Base-by-base conservation (phyloP, 1,140 invertebrate species). In the Ceratina australensis region DNA sequence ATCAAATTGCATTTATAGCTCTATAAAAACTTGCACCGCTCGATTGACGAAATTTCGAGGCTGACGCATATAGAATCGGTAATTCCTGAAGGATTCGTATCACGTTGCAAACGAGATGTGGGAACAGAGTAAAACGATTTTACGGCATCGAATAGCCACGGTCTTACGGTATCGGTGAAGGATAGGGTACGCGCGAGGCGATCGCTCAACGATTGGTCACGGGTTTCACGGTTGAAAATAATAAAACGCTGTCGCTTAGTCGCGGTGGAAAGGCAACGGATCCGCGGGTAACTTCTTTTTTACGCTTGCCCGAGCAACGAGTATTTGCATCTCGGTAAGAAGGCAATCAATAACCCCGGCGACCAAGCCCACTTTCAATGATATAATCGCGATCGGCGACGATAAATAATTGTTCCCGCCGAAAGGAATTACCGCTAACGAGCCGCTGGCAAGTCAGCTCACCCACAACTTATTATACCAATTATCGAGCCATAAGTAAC, bases 401-500 rank as follows among this genome's bases (percentile, higher is more conserved):
- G 67, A 78, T 78, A 78, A 78, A 78, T 78, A 78, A 78, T 78
- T 52, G 68, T 57, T 18, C 28, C 68, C 76, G 76, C 69, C 76
- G 60, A 78, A 78, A 78, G 68, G 69, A 78, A 72, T 78, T 78
- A 78, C 69, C 49, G 18, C 68, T 72, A 78, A 78, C 76, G 68
- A 78, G 59, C 76, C 69, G 69, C 59, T 56, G 59, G 68, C 68
- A 24, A 49, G 22, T 10, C 60, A 54, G 57, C 57, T 77, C 74
- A 61, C 74, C 74, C 74, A 18, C 74, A 77, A 77, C 74, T 77
- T 77, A 72, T 78, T 78, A 72, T 72, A 78, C 76, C 76, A 78
- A 78, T 78, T 78, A 78, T 72, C 76, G 60, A 65, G 60, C 67
- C 67, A 77, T 77, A 77, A 77, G 74, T 77, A 77, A 77, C 74